Conservation (phyloP, 2,113 vertebrate species). For the Salvelinus fontinalis region DNA sequence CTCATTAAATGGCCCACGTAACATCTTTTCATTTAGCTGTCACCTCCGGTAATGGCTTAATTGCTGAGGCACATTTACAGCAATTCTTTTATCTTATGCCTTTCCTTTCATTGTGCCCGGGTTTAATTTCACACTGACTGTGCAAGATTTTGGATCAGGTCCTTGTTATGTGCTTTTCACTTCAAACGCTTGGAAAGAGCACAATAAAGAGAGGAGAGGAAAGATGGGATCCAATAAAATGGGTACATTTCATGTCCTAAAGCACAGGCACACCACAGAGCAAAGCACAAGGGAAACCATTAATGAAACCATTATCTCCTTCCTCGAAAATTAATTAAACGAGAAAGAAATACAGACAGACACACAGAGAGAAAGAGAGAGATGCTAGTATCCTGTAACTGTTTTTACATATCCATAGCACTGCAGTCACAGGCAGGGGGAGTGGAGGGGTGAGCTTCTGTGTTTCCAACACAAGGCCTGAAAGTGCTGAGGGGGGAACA, state of each 20-base stretch:
- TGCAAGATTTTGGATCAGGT: conserved; percentile 52
- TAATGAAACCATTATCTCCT: conserved; percentile 77
- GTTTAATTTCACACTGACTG: conserved; percentile 51
- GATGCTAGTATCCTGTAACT: conserved; percentile 53
- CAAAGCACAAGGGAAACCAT: conserved; percentile 69
- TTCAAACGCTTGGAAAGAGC: conserved; percentile 44
- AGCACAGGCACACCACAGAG: conserved; percentile 56
- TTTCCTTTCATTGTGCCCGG: not conserved
- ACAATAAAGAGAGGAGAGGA: conserved; percentile 32
- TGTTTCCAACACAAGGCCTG: conserved; percentile 31
- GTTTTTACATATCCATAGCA: conserved; percentile 55
- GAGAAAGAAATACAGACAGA: conserved; percentile 29
- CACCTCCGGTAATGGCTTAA: conserved; percentile 35
- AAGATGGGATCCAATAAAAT: conserved; percentile 59
- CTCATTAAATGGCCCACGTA: not conserved
- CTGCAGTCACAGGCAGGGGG: conserved; percentile 42
- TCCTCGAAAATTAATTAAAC: conserved; percentile 74
- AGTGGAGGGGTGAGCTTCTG: conserved; percentile 6
- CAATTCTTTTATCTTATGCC: conserved; percentile 8
- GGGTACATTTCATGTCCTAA: conserved; percentile 56
- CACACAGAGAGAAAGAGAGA: conserved; percentile 20
- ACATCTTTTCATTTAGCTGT: conserved; percentile 29
- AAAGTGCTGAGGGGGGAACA: conserved; percentile 34
- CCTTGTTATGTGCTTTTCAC: conserved; percentile 6
- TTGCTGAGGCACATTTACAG: conserved; percentile 26